phyloP scores from a whole-genome alignment of 2,888 invertebrate species.

The Ellobium chinense region DNA sequence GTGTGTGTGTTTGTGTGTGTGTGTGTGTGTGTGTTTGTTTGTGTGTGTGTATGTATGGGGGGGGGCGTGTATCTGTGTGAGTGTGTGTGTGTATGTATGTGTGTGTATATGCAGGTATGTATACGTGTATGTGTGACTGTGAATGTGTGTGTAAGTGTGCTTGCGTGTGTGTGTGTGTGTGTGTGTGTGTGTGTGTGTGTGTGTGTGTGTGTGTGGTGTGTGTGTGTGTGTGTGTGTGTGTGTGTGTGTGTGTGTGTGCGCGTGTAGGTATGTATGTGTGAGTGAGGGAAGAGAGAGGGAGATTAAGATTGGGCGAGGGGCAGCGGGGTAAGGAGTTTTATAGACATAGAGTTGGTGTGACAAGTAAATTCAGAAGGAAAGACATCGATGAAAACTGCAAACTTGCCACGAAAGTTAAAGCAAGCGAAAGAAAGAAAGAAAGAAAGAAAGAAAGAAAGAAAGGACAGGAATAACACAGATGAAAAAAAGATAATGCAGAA shows the following conservation, averaged over 20 bases:
- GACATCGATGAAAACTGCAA: too few species aligned
- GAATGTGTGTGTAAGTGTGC: background rate
- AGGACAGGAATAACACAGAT: too few species aligned
- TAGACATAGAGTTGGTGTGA: background rate
- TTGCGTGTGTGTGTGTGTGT: background rate
- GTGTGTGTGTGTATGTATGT: background rate
- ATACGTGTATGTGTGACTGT: background rate
- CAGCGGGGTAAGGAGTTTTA: background rate
- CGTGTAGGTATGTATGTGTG: background rate
- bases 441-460: background rate
- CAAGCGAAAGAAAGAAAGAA: background rate
- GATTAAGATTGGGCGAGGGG: background rate
- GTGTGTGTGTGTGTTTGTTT: background rate
- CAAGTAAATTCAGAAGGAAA: background rate
- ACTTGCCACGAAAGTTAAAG: too few species aligned
- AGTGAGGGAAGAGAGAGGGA: background rate
- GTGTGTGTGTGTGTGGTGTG: background rate
- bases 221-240: background rate
- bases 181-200: background rate
- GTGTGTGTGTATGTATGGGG: background rate
- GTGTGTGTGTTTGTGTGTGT: background rate
- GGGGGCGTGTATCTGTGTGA: slow-evolving; percentile 1
- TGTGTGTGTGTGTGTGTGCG: background rate
- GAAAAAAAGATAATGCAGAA: too few species aligned
- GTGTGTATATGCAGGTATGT: background rate